Percentiles rank a stretch among this genome's conserved stretches.
Evolutionary conservation across 1,140 invertebrate genomes (phyloP).

Genomic region (Heterodera schachtii): DNA sequence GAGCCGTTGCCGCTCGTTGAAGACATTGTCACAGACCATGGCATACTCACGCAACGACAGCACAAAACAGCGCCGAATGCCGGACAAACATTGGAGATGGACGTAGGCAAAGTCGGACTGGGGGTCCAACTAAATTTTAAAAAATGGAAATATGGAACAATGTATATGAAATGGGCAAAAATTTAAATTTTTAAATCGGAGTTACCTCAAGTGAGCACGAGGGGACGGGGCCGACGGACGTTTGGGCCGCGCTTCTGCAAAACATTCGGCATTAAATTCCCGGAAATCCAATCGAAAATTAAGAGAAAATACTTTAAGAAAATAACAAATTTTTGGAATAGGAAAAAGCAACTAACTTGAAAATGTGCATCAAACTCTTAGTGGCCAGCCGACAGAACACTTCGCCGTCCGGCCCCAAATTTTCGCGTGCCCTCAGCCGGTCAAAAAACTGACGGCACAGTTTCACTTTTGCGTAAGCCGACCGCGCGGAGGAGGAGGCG

Average conservation of each 20-base stretch:
- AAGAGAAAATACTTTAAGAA: no score
- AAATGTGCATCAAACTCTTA: constrained; percentile 21
- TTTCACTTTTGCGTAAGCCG: constrained; percentile 25
- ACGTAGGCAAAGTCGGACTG: constrained; percentile 16
- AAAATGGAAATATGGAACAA: no score
- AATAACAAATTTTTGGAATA: no score
- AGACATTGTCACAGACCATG: constrained; percentile 30
- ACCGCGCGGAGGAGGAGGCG: constrained; percentile 20
- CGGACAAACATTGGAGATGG: constrained; percentile 4
- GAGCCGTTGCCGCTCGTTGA: constrained; percentile 20
- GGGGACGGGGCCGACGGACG: not conserved
- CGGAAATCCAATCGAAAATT: no score
- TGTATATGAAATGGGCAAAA: no score
- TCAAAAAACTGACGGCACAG: constrained; percentile 23
- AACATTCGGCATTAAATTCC: not conserved
- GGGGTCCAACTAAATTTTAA: constrained; percentile 17
- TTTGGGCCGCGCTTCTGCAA: not conserved
- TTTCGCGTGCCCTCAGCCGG: constrained; percentile 3
- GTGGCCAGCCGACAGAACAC: constrained; percentile 29
- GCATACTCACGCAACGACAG: constrained; percentile 28
- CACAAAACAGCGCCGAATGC: constrained; percentile 10
- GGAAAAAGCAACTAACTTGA: not conserved
- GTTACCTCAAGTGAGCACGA: constrained; percentile 18
- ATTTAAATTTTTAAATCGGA: no score
- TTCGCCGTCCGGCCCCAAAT: constrained; percentile 13